phyloP scores from a whole-genome alignment of 2,797 vertebrate genomes.

The Poeciliopsis gracilis region DNA sequence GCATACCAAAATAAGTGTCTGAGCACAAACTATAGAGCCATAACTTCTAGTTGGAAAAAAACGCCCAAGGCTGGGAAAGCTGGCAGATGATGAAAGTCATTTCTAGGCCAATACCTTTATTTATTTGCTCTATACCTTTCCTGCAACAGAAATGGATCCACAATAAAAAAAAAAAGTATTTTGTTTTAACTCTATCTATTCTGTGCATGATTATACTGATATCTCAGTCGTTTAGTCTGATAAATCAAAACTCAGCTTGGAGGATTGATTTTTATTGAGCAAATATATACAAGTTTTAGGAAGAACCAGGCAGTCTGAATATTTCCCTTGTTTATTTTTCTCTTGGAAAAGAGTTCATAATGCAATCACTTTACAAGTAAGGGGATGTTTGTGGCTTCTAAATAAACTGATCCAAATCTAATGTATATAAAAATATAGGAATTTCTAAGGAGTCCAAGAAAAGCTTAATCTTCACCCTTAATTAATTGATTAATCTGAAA shows the following conservation, averaged over 20 bases:
- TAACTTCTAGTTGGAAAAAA: slow-evolving; percentile 18
- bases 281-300: background rate
- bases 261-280: background rate
- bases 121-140: slow-evolving; percentile 19
- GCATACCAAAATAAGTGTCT: slow-evolving; percentile 43
- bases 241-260: background rate
- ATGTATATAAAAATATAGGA: background rate
- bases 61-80: slow-evolving; percentile 34
- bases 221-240: background rate
- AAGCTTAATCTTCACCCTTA: background rate
- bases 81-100: slow-evolving; percentile 51
- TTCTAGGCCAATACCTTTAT: slow-evolving; percentile 12
- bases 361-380: background rate
- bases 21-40: slow-evolving; percentile 39
- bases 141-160: background rate
- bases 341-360: background rate
- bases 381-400: background rate
- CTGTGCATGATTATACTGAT: background rate
- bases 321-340: background rate
- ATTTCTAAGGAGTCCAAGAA: background rate
- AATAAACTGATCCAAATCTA: background rate
- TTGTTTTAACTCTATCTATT: background rate
- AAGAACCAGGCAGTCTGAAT: background rate
- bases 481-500: background rate
- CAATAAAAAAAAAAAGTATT: background rate